phyloP scores from a whole-genome alignment of 2,113 vertebrate species.

The Neomonachus schauinslandi region DNA sequence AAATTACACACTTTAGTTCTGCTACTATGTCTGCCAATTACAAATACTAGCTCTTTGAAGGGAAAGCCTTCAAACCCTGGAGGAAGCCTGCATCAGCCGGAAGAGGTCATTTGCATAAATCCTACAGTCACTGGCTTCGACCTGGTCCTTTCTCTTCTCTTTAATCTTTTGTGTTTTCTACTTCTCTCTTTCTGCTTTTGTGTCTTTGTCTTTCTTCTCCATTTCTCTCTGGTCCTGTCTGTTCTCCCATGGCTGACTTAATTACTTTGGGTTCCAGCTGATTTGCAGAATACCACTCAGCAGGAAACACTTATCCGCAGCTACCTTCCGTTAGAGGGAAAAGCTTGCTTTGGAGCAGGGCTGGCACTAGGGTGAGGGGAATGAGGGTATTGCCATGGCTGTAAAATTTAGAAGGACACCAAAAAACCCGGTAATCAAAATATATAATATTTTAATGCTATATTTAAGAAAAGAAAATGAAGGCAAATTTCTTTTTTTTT shows the following conservation, averaged over 20 bases:
- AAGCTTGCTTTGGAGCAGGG: not conserved
- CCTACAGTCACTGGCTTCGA: conserved; percentile 59
- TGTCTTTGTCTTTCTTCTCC: not conserved
- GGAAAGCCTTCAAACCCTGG: conserved; percentile 57
- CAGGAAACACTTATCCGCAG: conserved; percentile 72
- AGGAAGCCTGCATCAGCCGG: not conserved
- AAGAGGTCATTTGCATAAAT: conserved; percentile 63
- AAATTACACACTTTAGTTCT: conserved; percentile 31
- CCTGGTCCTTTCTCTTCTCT: conserved; percentile 43
- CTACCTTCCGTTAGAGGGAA: conserved; percentile 55
- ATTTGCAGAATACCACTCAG: conserved; percentile 78
- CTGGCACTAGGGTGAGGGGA: not conserved
- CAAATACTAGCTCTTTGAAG: conserved; percentile 73
- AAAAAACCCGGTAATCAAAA: not conserved
- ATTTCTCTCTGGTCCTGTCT: not conserved
- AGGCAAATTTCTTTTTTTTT: not conserved
- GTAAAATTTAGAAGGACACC: not conserved
- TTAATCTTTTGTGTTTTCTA: not conserved
- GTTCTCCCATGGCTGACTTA: conserved; percentile 62
- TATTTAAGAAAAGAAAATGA: not conserved
- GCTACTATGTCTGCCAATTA: conserved; percentile 37
- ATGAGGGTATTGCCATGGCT: not conserved
- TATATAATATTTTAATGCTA: not conserved
- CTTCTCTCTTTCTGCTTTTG: conserved; percentile 16
- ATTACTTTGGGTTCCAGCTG: conserved; percentile 80